These are phyloP conservation scores for Spicauda simplicius DNA, from an alignment of 2,888 invertebrate genomes.

Conservation along the genomic window DNA sequence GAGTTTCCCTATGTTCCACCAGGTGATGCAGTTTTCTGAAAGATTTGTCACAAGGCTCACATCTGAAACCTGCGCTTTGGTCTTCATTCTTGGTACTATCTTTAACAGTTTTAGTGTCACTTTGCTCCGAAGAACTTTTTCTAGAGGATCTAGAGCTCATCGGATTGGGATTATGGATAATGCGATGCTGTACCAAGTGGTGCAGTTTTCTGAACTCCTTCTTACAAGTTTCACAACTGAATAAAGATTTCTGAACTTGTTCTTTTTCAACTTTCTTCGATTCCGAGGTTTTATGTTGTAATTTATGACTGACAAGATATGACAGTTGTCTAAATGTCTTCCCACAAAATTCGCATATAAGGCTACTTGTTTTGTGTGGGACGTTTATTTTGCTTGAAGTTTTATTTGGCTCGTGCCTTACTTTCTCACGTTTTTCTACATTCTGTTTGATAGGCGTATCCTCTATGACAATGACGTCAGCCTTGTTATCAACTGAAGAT, in stretches of 20 bases:
- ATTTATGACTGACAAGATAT: slow-evolving; percentile 73
- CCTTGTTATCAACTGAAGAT: slow-evolving; percentile 51
- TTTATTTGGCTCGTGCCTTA: slow-evolving; percentile 55
- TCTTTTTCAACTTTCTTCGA: slow-evolving; percentile 55
- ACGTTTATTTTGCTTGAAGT: slow-evolving; percentile 49
- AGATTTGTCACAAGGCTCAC: slow-evolving; percentile 81
- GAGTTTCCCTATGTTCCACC: slow-evolving; percentile 80
- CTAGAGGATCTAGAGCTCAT: slow-evolving; percentile 55
- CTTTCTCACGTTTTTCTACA: slow-evolving; percentile 48
- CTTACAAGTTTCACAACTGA: slow-evolving; percentile 76
- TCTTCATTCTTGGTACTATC: slow-evolving; percentile 61
- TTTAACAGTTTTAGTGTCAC: slow-evolving; percentile 57
- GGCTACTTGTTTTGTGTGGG: slow-evolving; percentile 50
- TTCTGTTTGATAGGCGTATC: slow-evolving; percentile 60
- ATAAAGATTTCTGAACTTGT: slow-evolving; percentile 54
- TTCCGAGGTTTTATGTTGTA: slow-evolving; percentile 68
- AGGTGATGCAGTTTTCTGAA: slow-evolving; percentile 80
- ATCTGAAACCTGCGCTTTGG: slow-evolving; percentile 73
- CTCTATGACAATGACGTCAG: slow-evolving; percentile 66
- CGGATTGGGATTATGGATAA: slow-evolving; percentile 64
- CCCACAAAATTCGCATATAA: slow-evolving; percentile 76
- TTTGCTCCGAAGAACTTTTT: slow-evolving; percentile 69
- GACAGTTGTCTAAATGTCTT: slow-evolving; percentile 79
- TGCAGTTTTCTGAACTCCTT: slow-evolving; percentile 79
- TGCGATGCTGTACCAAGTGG: slow-evolving; percentile 77